Evolutionary conservation across 2,797 vertebrate species (phyloP).

Genomic region (Amniataba percoides): DNA sequence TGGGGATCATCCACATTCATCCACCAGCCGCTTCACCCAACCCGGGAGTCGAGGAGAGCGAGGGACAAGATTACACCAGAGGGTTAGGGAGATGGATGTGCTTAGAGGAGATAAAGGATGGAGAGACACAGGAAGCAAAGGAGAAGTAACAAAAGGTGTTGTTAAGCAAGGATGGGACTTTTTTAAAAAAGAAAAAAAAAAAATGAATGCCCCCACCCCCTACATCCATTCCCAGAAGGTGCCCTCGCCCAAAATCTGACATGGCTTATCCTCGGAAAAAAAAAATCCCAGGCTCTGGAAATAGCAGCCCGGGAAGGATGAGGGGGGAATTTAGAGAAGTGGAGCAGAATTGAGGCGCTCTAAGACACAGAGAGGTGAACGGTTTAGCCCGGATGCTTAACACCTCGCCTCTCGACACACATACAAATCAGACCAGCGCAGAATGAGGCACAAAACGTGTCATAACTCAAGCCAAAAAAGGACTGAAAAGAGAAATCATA

Average conservation of each 20-base stretch:
- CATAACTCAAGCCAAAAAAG: conserved; percentile 25
- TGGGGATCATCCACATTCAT: conserved; percentile 73
- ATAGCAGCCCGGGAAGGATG: conserved; percentile 61
- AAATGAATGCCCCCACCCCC: too few relatives aligned
- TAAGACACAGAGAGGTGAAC: conserved; percentile 50
- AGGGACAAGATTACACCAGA: conserved; percentile 65
- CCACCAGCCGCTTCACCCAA: conserved; percentile 55
- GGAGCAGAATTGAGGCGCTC: conserved; percentile 49
- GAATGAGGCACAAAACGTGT: conserved; percentile 21
- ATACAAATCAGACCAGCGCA: conserved; percentile 29
- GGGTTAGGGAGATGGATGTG: conserved; percentile 64
- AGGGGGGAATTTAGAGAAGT: conserved; percentile 69
- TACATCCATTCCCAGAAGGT: conserved; percentile 45
- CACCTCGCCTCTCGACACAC: conserved; percentile 1
- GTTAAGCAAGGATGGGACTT: conserved; percentile 36
- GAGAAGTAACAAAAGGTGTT: conserved; percentile 52
- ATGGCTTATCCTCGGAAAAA: conserved; percentile 65
- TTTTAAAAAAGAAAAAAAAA: too few relatives aligned
- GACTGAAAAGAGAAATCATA: conserved; percentile 21
- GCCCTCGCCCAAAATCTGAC: conserved; percentile 57
- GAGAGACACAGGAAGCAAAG: conserved; percentile 34
- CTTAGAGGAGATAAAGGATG: conserved; percentile 59
- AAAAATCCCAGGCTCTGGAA: conserved; percentile 65
- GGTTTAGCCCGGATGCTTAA: conserved; percentile 49
- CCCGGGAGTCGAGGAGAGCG: conserved; percentile 54